phyloP scores from a whole-genome alignment of 2,113 vertebrate genomes.

The Gallinago jamesoni region DNA sequence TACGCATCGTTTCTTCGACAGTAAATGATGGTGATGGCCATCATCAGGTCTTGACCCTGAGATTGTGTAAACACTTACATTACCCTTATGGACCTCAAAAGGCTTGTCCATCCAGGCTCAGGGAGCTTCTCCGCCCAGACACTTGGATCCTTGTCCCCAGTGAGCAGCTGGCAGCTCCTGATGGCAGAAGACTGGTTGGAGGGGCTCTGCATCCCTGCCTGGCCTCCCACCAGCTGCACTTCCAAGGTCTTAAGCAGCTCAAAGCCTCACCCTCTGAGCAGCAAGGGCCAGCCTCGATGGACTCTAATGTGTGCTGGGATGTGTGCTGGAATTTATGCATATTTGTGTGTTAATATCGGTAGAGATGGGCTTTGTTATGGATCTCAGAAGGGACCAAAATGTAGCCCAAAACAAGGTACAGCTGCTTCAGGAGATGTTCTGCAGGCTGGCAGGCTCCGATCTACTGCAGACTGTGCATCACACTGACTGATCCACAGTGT shows the following conservation, averaged over 20 bases:
- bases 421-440: neutral
- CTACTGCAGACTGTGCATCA: neutral
- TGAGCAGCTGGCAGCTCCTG: neutral
- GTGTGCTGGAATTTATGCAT: neutral
- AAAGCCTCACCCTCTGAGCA: neutral
- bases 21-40: neutral
- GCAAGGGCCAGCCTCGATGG: neutral
- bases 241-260: neutral
- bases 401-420: neutral
- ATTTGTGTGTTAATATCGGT: neutral
- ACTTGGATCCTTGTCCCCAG: neutral
- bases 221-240: neutral
- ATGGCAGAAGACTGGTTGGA: neutral
- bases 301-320: too few relatives aligned
- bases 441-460: neutral
- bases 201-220: neutral
- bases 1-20: neutral
- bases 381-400: neutral
- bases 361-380: neutral
- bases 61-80: neutral
- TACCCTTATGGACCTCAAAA: neutral
- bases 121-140: neutral
- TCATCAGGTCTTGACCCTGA: neutral
- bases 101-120: neutral
- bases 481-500: neutral